Conservation (phyloP, 2,797 vertebrate species). For the Rhinoraja longicauda region DNA sequence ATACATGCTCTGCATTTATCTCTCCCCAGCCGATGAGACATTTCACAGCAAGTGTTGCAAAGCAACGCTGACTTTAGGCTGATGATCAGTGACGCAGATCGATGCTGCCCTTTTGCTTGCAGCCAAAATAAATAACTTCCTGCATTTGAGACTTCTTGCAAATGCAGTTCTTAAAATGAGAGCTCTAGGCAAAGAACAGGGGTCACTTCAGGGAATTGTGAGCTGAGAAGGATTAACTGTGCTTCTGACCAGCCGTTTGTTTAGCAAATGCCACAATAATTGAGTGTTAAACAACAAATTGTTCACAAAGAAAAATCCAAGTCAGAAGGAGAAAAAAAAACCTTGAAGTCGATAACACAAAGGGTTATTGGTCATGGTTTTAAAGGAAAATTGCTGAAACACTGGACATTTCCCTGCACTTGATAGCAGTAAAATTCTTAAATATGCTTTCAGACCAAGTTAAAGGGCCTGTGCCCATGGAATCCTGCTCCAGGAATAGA, state of each 20-base stretch:
- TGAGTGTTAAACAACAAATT: slow-evolving; percentile 31
- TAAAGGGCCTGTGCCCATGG: no score
- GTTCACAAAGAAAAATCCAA: slow-evolving; percentile 4
- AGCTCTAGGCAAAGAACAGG: neutral
- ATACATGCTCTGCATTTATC: neutral
- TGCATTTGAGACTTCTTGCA: neutral
- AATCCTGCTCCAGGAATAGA: no score
- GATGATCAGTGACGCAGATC: neutral
- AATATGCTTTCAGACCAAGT: no score
- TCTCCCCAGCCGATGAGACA: neutral
- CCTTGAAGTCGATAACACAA: neutral
- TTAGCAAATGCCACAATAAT: neutral
- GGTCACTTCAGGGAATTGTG: neutral
- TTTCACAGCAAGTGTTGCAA: neutral
- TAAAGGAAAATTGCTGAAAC: neutral
- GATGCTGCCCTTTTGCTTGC: neutral
- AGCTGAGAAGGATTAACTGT: neutral
- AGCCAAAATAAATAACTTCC: slow-evolving; percentile 8
- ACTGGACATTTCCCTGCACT: neutral
- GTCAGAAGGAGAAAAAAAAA: neutral
- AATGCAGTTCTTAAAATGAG: neutral
- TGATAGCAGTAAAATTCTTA: neutral
- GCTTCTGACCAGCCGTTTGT: slow-evolving; percentile 1
- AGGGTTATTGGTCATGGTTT: neutral
- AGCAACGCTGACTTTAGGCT: neutral